Evolutionary conservation across 2,113 vertebrate species (phyloP).

Genomic region (Scophthalmus maximus): DNA sequence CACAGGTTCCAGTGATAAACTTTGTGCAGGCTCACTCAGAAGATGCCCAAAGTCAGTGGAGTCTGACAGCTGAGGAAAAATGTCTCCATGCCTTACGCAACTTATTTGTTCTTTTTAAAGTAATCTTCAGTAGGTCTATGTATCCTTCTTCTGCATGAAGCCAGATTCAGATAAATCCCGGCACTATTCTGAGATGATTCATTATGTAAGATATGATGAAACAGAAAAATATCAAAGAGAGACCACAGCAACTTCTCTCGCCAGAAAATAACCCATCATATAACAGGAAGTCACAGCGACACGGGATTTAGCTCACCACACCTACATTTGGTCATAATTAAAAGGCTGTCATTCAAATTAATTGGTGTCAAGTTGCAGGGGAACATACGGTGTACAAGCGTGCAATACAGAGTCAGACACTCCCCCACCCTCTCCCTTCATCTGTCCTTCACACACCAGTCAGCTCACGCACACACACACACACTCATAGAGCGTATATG

Average conservation of each 20-base stretch:
- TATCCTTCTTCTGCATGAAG: not conserved
- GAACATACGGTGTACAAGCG: slow-evolving; percentile 19
- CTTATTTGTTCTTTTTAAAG: no score
- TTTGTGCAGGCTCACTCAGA: not conserved
- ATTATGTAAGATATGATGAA: slow-evolving; percentile 52
- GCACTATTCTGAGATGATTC: slow-evolving; percentile 15
- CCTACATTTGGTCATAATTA: slow-evolving; percentile 70
- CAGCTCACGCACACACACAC: slow-evolving; percentile 3
- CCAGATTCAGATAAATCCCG: not conserved
- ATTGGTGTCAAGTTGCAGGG: slow-evolving; percentile 48
- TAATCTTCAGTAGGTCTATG: not conserved
- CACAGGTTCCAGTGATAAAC: slow-evolving; percentile 16
- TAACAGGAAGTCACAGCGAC: slow-evolving; percentile 43
- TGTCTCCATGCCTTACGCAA: no score
- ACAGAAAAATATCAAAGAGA: slow-evolving; percentile 50
- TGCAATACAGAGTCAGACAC: slow-evolving; percentile 21
- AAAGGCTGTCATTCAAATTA: slow-evolving; percentile 50
- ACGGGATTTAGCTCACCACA: slow-evolving; percentile 39
- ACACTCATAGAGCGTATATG: slow-evolving; percentile 4
- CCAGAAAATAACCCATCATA: slow-evolving; percentile 34
- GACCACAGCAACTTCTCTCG: slow-evolving; percentile 17
- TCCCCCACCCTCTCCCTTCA: not conserved
- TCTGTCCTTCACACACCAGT: not conserved
- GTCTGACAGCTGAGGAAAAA: not conserved
- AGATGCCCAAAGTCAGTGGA: not conserved